phyloP scores from a whole-genome alignment of 2,797 vertebrate species.

The Coilia nasus region DNA sequence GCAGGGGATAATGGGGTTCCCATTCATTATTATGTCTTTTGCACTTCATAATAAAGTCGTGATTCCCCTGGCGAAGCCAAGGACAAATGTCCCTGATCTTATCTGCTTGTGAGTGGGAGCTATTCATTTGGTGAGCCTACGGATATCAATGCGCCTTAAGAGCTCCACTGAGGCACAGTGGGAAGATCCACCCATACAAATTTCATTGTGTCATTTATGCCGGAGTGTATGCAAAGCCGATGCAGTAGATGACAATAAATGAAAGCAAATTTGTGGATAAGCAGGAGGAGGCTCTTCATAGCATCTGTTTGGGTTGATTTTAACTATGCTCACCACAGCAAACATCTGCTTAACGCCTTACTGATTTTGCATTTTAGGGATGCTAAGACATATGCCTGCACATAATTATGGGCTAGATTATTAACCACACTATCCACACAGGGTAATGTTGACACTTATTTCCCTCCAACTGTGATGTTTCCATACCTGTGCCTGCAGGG shows the following conservation, averaged over 20 bases:
- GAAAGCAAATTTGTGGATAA: not conserved
- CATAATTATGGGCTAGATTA: not conserved
- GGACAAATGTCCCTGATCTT: constrained; percentile 21
- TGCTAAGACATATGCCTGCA: constrained; percentile 17
- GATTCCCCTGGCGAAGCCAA: not conserved
- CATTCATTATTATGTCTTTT: constrained; percentile 5
- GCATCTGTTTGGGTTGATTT: constrained; percentile 40
- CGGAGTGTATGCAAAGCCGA: not conserved
- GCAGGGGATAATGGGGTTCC: not conserved
- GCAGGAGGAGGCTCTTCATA: constrained; percentile 33
- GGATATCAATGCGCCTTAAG: not conserved
- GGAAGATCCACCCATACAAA: not conserved
- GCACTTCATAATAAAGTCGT: constrained; percentile 2
- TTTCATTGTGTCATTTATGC: not conserved
- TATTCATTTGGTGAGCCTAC: not conserved
- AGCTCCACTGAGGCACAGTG: not conserved
- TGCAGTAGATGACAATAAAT: not conserved
- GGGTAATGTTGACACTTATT: constrained; percentile 23
- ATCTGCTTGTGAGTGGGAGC: not conserved
- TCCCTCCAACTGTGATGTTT: constrained; percentile 24
- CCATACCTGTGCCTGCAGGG: not conserved
- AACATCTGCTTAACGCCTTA: constrained; percentile 12
- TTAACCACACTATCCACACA: not conserved
- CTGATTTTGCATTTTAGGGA: constrained; percentile 16
- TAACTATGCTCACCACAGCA: constrained; percentile 23